Evolutionary conservation across 2,888 invertebrate species (phyloP).

Genomic region (Cordylochernes scorpioides): DNA sequence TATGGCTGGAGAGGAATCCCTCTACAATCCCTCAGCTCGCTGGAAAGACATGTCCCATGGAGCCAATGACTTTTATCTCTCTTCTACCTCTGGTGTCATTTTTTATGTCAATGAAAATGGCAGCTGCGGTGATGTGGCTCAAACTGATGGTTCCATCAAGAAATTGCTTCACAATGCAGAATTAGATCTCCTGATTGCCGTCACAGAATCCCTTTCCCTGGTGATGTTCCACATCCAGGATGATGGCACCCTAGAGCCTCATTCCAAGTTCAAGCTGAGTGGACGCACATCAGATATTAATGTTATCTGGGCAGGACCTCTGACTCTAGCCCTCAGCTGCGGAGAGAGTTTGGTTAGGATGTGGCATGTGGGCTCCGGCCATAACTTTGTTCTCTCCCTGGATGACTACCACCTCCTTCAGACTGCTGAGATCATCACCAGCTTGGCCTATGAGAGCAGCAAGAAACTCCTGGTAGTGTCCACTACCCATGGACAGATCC

Average conservation of each 20-base stretch:
- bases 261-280: slow-evolving; percentile 51
- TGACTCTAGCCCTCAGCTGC: slow-evolving; percentile 39
- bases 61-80: slow-evolving; percentile 16
- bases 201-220: slow-evolving; percentile 48
- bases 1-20: slow-evolving; percentile 67
- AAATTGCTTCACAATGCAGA: slow-evolving; percentile 43
- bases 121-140: slow-evolving; percentile 51
- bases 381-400: slow-evolving; percentile 45
- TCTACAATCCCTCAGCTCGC: slow-evolving; percentile 35
- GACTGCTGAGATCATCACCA: slow-evolving; percentile 22
- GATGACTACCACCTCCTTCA: slow-evolving; percentile 26
- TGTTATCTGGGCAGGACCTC: slow-evolving; percentile 39
- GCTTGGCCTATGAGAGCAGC: slow-evolving; percentile 21
- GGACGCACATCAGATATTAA: slow-evolving; percentile 24
- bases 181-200: slow-evolving; percentile 41
- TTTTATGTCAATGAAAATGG: slow-evolving; percentile 57
- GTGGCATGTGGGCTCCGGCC: slow-evolving; percentile 80
- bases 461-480: slow-evolving; percentile 49
- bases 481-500: slow-evolving; percentile 61
- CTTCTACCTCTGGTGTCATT: slow-evolving; percentile 26
- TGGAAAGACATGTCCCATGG: slow-evolving; percentile 24
- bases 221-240: slow-evolving; percentile 42
- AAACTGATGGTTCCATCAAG: slow-evolving; percentile 39
- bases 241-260: slow-evolving; percentile 40
- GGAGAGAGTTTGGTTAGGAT: slow-evolving; percentile 49